These are phyloP conservation scores for Phrixothrix hirtus DNA, from an alignment of 2,888 invertebrate species.

Conservation along the genomic window DNA sequence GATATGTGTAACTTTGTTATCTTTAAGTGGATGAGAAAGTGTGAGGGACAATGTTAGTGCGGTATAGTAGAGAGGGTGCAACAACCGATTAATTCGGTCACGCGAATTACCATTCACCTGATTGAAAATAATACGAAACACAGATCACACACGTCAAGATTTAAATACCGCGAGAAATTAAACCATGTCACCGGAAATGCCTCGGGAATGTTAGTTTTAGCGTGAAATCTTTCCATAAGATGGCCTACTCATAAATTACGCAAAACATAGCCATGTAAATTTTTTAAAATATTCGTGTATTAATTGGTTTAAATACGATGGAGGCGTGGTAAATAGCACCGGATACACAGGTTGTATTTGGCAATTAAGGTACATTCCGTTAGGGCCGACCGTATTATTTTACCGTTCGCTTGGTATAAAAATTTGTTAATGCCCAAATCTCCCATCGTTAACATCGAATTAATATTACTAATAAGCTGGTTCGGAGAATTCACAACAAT, in stretches of 20 bases:
- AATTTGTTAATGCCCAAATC: neutral
- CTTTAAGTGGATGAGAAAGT: constrained; percentile 23
- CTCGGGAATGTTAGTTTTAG: constrained; percentile 1
- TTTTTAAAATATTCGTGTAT: no score
- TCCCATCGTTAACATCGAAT: neutral
- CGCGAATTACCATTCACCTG: constrained; percentile 11
- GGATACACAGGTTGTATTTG: constrained; percentile 7
- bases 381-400: neutral
- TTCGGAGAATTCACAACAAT: constrained; percentile 22
- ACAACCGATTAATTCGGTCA: constrained; percentile 1
- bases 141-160: constrained; percentile 7
- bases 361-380: neutral
- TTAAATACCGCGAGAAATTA: constrained; percentile 8
- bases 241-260: no score
- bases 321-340: constrained; percentile 3
- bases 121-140: constrained; percentile 3
- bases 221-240: constrained; percentile 6
- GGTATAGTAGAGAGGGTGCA: constrained; percentile 19
- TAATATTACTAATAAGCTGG: neutral
- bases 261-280: no score
- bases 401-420: neutral
- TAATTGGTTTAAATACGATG: no score
- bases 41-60: constrained; percentile 16
- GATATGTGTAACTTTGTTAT: constrained; percentile 21
- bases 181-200: constrained; percentile 23